Evolutionary conservation across 2,113 vertebrate species (phyloP).

Genomic region (Mastomys coucha): DNA sequence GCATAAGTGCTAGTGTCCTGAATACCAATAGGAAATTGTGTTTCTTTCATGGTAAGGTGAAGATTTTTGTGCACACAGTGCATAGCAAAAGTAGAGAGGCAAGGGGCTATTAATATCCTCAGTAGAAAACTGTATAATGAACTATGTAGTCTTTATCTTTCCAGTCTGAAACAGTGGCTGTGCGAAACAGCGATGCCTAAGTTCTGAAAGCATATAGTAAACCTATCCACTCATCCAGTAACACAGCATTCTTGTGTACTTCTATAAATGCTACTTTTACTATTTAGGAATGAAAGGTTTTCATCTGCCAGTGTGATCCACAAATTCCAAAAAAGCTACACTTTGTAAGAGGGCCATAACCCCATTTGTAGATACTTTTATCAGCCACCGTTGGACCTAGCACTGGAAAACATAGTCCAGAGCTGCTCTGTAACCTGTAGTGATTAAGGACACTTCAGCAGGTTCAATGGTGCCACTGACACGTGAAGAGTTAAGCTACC

Average conservation of each 20-base stretch:
- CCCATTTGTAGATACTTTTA: slow-evolving; percentile 58
- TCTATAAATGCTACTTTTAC: neutral
- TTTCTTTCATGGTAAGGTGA: neutral
- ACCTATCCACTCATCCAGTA: slow-evolving; percentile 10
- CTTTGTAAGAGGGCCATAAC: slow-evolving; percentile 38
- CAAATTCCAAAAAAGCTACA: neutral
- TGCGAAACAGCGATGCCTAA: slow-evolving; percentile 54
- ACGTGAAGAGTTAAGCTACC: neutral
- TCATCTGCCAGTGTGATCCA: slow-evolving; percentile 34
- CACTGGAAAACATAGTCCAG: slow-evolving; percentile 32
- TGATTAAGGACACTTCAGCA: neutral
- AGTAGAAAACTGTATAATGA: neutral
- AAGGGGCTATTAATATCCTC: neutral
- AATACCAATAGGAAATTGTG: slow-evolving; percentile 41
- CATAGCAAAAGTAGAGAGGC: neutral
- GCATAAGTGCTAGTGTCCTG: slow-evolving; percentile 8
- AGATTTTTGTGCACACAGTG: neutral
- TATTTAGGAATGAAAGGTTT: slow-evolving; percentile 66
- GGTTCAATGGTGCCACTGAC: neutral
- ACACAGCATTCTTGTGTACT: neutral
- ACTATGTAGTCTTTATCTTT: neutral
- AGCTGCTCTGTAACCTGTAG: neutral
- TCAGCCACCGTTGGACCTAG: slow-evolving; percentile 63
- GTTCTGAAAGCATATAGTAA: slow-evolving; percentile 61
- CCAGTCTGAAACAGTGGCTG: neutral